Evolutionary conservation across 1,140 invertebrate species (phyloP).

Genomic region (Trachelipus rathkii): DNA sequence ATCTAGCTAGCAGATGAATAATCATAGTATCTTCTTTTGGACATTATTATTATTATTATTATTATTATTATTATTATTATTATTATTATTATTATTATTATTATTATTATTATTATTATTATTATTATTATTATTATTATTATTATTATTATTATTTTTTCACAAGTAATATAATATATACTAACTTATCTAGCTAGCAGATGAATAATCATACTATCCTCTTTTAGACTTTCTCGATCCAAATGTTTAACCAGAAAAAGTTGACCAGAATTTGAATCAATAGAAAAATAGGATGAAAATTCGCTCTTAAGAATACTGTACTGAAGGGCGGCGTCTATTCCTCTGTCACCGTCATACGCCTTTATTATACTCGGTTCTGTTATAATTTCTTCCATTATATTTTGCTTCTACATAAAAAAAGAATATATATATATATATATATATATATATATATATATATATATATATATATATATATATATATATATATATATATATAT

Average conservation of each 20-base stretch:
- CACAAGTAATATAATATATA: too few species aligned
- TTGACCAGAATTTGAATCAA: conserved; percentile 71
- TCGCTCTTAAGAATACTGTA: conserved; percentile 52
- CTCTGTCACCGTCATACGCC: conserved; percentile 69
- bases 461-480: conserved; percentile 20
- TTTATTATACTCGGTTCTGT: conserved; percentile 64
- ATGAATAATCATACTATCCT: conserved; percentile 65
- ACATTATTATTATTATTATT: too few species aligned
- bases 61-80: too few species aligned
- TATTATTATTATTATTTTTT: too few species aligned
- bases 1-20: conserved; percentile 64
- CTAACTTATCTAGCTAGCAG: conserved; percentile 58
- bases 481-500: conserved; percentile 18
- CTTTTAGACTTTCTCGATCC: conserved; percentile 44
- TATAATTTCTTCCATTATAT: conserved; percentile 62
- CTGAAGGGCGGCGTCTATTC: conserved; percentile 49
- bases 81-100: too few species aligned
- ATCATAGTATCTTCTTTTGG: conserved; percentile 60
- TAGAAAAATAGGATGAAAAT: conserved; percentile 66
- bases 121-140: too few species aligned
- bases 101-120: too few species aligned
- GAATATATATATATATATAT: not conserved
- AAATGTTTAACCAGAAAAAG: conserved; percentile 59
- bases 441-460: not conserved
- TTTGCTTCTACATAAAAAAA: not conserved